Evolutionary conservation across 2,113 vertebrate genomes (phyloP), one percentile per base, ranked within the genome.

Genomic region (Calyptommatus sinebrachiatus): DNA sequence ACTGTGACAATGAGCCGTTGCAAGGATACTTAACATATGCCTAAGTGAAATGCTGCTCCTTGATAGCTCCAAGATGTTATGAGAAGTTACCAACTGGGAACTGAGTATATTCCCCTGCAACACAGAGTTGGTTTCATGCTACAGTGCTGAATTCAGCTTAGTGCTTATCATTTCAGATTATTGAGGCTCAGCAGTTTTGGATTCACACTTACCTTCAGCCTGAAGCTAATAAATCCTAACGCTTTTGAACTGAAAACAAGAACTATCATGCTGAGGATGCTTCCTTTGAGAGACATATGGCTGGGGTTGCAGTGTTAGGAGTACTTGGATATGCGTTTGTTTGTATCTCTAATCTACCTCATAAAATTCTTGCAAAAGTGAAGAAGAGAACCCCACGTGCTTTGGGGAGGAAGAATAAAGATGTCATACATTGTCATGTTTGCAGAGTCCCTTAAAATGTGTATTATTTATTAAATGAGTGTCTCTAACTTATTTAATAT

Each of bases 1-100:
- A 29, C 48, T 26, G 21, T 85, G 82, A 81, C 80, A 86, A 72
- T 12, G 80, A 77, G 57, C 3, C 41, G 84, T 73, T 79, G 0
- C 0, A 28, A 67, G 57, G 4, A 1, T 71, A 60, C 63, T 77
- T 9, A 41, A 31, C 20, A 29, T 48, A 0, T 62, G 68, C 46
- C 63, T 8, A 0, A 7, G 67, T 78, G 73, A 83, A 57, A 21
- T 0, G 0, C 48, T 57, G 75, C 18, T 21, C 35, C 0, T 1
- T 7, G 70, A 4, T 20, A 31, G 2, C 6, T 67, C 82, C 75
- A 75, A 75, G 0, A 1, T 46, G n/a, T 26, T 7, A 20, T 1
- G n/a, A 18, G 14, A 3, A 70, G 1, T 83, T 61, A 46, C 20
- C 8, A 18, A 71, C 46, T 71, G 35, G 57, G 20, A 71, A 71